phyloP scores from a whole-genome alignment of 2,797 vertebrate genomes.

The Strix occidentalis region DNA sequence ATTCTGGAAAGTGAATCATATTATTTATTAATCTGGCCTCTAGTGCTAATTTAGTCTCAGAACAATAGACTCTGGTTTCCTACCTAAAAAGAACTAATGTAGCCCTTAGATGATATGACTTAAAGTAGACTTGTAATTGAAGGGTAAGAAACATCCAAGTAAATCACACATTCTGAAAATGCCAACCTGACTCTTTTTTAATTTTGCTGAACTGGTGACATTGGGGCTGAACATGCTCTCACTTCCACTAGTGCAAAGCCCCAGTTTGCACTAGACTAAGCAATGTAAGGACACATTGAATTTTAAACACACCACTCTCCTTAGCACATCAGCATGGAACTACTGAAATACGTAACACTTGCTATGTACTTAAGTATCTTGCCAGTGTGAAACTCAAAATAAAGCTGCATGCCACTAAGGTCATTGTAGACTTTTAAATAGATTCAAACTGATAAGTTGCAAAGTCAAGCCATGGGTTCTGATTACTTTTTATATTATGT shows the following conservation, averaged over 20 bases:
- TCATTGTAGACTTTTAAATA: neutral
- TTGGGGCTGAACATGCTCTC: neutral
- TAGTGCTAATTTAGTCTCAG: conserved; percentile 32
- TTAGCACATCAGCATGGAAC: neutral
- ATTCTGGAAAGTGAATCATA: conserved; percentile 31
- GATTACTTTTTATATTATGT: fast-evolving
- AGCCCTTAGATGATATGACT: neutral
- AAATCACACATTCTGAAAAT: neutral
- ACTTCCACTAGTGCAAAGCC: neutral
- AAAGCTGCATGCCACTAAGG: neutral
- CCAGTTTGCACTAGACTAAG: neutral
- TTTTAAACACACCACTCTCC: neutral
- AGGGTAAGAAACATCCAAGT: neutral
- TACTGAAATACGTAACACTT: neutral
- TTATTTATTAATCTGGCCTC: conserved; percentile 56
- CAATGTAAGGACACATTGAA: neutral
- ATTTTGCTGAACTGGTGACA: neutral
- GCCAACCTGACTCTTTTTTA: neutral
- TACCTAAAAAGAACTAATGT: neutral
- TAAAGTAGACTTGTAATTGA: neutral
- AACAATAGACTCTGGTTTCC: conserved; percentile 4
- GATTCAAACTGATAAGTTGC: neutral
- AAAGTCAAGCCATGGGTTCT: neutral
- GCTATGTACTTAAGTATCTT: neutral
- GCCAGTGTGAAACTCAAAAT: neutral